A percentile compares a stretch with the other conserved stretches of the same genome.
phyloP scores from a whole-genome alignment of 2,797 vertebrate species.

The Denticeps clupeoides region DNA sequence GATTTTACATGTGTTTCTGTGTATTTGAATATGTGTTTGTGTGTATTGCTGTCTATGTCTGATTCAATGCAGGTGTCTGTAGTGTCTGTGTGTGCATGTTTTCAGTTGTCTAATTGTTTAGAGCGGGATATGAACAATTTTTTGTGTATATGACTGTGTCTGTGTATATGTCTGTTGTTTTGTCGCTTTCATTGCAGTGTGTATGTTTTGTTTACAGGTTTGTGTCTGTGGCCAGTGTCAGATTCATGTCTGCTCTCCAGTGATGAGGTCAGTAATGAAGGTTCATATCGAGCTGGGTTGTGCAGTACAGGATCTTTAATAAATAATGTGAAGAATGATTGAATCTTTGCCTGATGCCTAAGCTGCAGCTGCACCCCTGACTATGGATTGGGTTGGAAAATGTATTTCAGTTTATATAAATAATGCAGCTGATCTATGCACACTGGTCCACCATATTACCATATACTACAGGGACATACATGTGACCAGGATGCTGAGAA shows the following conservation, averaged over 20 bases:
- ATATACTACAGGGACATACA: neutral
- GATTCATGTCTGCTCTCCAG: conserved; percentile 4
- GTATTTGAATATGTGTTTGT: conserved; percentile 15
- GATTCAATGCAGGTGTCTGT: conserved; percentile 10
- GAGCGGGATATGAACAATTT: conserved; percentile 23
- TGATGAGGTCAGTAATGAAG: conserved; percentile 27
- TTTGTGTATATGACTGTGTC: conserved; percentile 8
- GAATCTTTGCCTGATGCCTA: conserved; percentile 16
- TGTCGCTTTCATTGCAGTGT: conserved; percentile 8
- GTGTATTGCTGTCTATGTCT: conserved; percentile 1
- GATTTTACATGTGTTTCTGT: too few relatives aligned
- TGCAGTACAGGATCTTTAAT: conserved; percentile 26
- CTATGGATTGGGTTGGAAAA: conserved; percentile 17
- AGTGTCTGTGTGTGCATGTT: conserved; percentile 9
- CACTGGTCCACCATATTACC: neutral
- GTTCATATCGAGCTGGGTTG: conserved; percentile 23
- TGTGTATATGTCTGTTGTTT: neutral
- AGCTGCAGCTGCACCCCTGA: conserved; percentile 15
- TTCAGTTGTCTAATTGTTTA: too few relatives aligned
- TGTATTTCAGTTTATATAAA: conserved; percentile 16
- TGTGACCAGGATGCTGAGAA: too few relatives aligned
- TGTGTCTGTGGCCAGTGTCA: neutral
- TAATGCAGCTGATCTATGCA: neutral
- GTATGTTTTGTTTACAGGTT: conserved; percentile 12
- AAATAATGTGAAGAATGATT: conserved; percentile 28